Percentiles rank a stretch among this genome's conserved stretches.
Evolutionary conservation across 2,888 invertebrate species (phyloP).

Genomic region (Heteromyza rotundicornis): DNA sequence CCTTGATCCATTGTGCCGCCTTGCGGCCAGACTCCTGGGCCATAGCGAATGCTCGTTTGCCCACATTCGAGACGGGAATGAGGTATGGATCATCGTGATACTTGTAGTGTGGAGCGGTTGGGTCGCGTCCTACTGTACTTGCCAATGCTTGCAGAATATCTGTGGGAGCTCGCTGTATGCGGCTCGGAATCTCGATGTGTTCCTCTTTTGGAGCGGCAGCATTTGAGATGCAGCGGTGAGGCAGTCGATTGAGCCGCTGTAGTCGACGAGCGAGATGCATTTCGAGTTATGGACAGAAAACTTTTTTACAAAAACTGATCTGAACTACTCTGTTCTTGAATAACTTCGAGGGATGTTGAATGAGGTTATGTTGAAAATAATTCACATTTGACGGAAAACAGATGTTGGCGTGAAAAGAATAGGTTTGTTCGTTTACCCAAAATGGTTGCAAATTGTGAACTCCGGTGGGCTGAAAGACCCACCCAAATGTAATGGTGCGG

Average conservation of each 20-base stretch:
- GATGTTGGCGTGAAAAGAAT: too few relatives aligned
- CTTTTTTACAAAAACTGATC: not conserved
- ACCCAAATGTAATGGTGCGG: too few relatives aligned
- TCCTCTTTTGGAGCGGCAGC: too few relatives aligned
- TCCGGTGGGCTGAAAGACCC: too few relatives aligned
- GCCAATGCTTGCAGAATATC: constrained; percentile 83
- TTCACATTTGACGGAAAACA: too few relatives aligned
- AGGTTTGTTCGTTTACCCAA: too few relatives aligned
- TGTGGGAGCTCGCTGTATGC: constrained; percentile 78
- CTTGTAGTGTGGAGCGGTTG: constrained; percentile 86
- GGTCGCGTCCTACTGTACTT: constrained; percentile 78
- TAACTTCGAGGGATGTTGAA: not conserved
- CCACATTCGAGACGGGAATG: constrained; percentile 75
- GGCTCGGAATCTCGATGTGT: constrained; percentile 69
- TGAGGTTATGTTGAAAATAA: constrained; percentile 9
- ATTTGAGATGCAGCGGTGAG: not conserved
- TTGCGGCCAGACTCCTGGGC: constrained; percentile 86
- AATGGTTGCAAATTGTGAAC: too few relatives aligned
- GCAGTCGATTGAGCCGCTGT: too few relatives aligned
- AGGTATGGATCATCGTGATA: constrained; percentile 92
- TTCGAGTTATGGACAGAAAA: constrained; percentile 4
- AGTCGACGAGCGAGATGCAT: constrained; percentile 48
- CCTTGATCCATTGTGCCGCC: constrained; percentile 82
- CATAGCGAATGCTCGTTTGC: constrained; percentile 75
- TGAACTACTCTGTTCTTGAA: not conserved